Base-by-base conservation (phyloP, 2,113 vertebrate genomes). In the Montifringilla adamsi region DNA sequence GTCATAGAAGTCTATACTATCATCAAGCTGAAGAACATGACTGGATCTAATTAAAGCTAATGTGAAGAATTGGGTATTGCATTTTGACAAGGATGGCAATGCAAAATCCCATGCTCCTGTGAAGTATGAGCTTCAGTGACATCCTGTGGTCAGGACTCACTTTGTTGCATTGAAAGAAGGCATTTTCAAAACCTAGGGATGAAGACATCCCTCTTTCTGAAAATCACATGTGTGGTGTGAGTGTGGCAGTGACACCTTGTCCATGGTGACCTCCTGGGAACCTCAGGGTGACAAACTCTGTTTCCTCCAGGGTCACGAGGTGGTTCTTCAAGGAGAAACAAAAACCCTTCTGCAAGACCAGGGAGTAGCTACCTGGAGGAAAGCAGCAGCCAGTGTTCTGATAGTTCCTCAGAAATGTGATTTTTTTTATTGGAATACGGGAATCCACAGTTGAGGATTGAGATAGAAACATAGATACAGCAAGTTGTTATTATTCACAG, bases 111-210 rank as follows among this genome's bases (percentile, higher is more conserved):
- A 58, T 44, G 49, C 53, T 91, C 41, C 68, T 82, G 69, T 89
- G 80, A 97, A 97, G 73, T 27, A 91, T 97, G 94, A 94, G 93
- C 95, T 97, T 96, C 96, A 94, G 95, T 97, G 96, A 97, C 96
- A 96, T 97, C 96, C 94, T 96, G 96, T 97, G 95, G 96, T 97
- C 91, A 66, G 89, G 93, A 91, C 69, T 91, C 73, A 95, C 24
- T 95, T 91, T 76, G 93, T 94, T 94, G 53, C 22, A 13, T 37
- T 44, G 44, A 75, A 70, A 68, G 44, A 87, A 84, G 58, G n/a
- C 66, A 22, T 79, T 82, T 94, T 49, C 52, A 75, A 68, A 81
- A 31, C 27, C 47, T 27, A 23, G 44, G 28, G 47, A 44, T 76
- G 72, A 69, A 90, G 55, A 31, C 5, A 41, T 55, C 13, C n/a